Evolutionary conservation across 2,888 invertebrate genomes (phyloP).

Genomic region (Tortrix viridana): DNA sequence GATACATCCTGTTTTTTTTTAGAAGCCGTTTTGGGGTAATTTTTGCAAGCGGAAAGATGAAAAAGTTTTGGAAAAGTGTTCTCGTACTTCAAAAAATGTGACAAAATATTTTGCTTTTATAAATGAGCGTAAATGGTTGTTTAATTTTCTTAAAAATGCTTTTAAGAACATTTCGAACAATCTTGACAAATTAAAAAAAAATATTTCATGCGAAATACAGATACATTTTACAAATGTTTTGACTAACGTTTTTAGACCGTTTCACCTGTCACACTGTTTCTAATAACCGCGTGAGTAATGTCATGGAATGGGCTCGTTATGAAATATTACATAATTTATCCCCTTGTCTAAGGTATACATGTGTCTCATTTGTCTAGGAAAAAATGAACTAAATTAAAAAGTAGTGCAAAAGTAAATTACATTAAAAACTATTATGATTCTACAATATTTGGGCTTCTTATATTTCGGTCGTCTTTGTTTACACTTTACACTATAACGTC

Average conservation of each 20-base stretch:
- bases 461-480: no score
- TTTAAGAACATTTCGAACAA: conserved; percentile 41
- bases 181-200: conserved; percentile 18
- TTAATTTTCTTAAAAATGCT: conserved; percentile 27
- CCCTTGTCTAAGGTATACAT: conserved; percentile 19
- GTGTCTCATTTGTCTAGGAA: conserved; percentile 18
- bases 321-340: conserved; percentile 41
- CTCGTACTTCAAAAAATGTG: no score
- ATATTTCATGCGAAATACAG: conserved; percentile 10
- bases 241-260: conserved; percentile 43
- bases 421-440: no score
- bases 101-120: no score
- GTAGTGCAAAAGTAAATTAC: background rate
- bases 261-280: conserved; percentile 42
- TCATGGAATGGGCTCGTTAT: conserved; percentile 41
- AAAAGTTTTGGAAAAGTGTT: no score
- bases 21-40: background rate
- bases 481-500: background rate
- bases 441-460: no score
- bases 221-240: conserved; percentile 44
- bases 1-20: conserved; percentile 44
- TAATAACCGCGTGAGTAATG: conserved; percentile 36
- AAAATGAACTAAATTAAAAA: conserved; percentile 4
- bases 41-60: background rate
- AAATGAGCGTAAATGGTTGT: no score